These are phyloP conservation scores for Reticulitermes lucifugus DNA, from an alignment of 2,888 invertebrate genomes.

Conservation along the genomic window DNA sequence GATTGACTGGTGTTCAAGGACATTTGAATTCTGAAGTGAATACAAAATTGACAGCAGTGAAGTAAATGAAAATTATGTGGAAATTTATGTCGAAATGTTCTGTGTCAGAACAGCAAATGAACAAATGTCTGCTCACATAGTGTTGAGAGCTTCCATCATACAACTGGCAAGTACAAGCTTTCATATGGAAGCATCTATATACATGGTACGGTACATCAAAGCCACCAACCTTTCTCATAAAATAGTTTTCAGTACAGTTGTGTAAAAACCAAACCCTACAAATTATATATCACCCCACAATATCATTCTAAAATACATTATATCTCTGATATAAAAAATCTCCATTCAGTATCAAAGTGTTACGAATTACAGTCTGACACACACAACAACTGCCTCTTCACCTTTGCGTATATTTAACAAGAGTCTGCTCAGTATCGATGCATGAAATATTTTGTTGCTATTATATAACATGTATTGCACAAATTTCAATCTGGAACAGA, in stretches of 20 bases:
- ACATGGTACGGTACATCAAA: conserved; percentile 46
- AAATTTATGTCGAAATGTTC: not conserved
- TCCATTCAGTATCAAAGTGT: conserved; percentile 53
- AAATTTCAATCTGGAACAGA: conserved; percentile 39
- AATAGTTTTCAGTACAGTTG: conserved; percentile 45
- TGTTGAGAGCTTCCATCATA: not conserved
- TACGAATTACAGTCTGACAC: conserved; percentile 35
- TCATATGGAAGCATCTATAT: conserved; percentile 45
- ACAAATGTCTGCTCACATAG: not conserved
- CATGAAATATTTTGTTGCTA: conserved; percentile 34
- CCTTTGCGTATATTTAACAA: conserved; percentile 39
- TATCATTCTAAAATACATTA: conserved; percentile 53
- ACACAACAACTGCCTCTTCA: conserved; percentile 30
- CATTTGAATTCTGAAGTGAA: not conserved
- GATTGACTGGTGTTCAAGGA: not conserved
- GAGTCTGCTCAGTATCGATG: conserved; percentile 51
- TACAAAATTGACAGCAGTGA: not conserved
- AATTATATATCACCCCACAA: conserved; percentile 51
- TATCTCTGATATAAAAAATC: conserved; percentile 51
- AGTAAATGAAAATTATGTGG: not conserved
- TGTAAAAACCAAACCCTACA: conserved; percentile 49
- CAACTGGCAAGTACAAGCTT: conserved; percentile 18
- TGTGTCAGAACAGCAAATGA: conserved; percentile 7
- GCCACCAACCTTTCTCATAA: conserved; percentile 50
- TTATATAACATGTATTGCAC: conserved; percentile 51